These are phyloP conservation scores for Recurvirostra avosetta DNA, from an alignment of 2,113 vertebrate species.

Conservation along the genomic window DNA sequence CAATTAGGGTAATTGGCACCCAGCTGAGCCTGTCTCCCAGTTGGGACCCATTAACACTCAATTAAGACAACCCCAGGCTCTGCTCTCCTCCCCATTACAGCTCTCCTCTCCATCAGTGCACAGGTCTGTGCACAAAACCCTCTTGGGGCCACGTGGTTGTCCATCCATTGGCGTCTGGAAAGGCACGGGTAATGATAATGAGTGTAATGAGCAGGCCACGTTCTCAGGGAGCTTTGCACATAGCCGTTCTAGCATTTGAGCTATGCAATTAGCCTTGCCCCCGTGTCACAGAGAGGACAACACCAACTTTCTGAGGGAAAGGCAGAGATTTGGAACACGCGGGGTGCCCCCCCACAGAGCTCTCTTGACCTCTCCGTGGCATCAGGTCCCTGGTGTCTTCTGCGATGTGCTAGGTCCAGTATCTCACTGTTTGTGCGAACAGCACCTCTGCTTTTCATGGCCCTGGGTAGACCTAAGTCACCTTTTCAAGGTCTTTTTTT, in stretches of 20 bases:
- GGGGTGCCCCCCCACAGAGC: not conserved
- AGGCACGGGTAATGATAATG: not conserved
- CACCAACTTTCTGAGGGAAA: not conserved
- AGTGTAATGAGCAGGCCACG: not conserved
- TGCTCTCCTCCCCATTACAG: not conserved
- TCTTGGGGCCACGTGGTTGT: not conserved
- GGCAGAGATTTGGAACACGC: not conserved
- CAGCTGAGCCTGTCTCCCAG: conserved; percentile 51
- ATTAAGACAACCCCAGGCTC: not conserved
- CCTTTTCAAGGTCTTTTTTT: conserved; percentile 19
- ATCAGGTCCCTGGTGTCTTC: not conserved
- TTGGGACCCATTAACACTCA: conserved; percentile 50
- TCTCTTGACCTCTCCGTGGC: not conserved
- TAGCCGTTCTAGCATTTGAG: fast-evolving
- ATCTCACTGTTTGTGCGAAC: not conserved
- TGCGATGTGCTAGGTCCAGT: not conserved
- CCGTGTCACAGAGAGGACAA: not conserved
- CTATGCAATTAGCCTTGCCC: not conserved
- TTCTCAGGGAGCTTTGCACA: not conserved
- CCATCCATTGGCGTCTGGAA: not conserved
- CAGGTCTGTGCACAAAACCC: not conserved
- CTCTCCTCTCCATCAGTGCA: not conserved
- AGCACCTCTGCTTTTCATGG: not conserved
- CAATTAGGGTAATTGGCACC: conserved; percentile 38
- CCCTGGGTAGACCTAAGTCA: not conserved